A percentile compares a stretch with the other conserved stretches of the same genome.
phyloP scores from a whole-genome alignment of 2,113 vertebrate genomes.

The Oncorhynchus masou region DNA sequence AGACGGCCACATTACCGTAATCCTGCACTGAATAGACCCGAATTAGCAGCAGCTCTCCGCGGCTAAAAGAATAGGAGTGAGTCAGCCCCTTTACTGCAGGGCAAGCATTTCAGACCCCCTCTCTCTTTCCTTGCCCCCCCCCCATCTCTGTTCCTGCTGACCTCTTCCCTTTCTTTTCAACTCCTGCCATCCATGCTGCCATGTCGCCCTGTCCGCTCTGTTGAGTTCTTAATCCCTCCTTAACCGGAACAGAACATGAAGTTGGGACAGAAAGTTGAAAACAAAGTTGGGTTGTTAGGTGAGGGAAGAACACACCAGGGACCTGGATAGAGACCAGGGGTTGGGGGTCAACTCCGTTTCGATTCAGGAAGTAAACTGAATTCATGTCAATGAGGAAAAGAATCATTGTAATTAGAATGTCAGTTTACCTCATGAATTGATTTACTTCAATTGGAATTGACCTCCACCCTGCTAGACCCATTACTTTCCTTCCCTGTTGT shows the following conservation, averaged over 20 bases:
- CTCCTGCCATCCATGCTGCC: background rate
- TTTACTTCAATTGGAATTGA: background rate
- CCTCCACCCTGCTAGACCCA: background rate
- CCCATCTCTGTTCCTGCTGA: background rate
- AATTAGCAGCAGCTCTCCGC: conserved; percentile 60
- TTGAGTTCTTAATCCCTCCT: background rate
- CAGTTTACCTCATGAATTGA: background rate
- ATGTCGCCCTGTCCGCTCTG: background rate
- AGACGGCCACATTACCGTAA: conserved; percentile 61
- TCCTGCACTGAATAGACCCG: conserved; percentile 64
- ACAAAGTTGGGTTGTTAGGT: conserved; percentile 8
- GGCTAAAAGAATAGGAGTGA: conserved; percentile 67
- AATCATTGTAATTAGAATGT: too few relatives aligned
- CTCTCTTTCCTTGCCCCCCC: background rate
- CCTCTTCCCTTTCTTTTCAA: conserved; percentile 11
- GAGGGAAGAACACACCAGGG: conserved; percentile 5
- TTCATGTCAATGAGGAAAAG: too few relatives aligned
- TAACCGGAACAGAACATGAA: background rate
- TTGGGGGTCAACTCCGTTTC: background rate
- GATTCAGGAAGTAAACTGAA: background rate
- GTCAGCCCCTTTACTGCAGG: conserved; percentile 71
- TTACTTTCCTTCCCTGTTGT: background rate
- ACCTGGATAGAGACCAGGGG: background rate
- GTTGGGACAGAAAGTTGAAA: background rate
- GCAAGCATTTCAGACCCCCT: conserved; percentile 56